Evolutionary conservation across 2,113 vertebrate genomes (phyloP).

Genomic region (Malurus cyaneus): DNA sequence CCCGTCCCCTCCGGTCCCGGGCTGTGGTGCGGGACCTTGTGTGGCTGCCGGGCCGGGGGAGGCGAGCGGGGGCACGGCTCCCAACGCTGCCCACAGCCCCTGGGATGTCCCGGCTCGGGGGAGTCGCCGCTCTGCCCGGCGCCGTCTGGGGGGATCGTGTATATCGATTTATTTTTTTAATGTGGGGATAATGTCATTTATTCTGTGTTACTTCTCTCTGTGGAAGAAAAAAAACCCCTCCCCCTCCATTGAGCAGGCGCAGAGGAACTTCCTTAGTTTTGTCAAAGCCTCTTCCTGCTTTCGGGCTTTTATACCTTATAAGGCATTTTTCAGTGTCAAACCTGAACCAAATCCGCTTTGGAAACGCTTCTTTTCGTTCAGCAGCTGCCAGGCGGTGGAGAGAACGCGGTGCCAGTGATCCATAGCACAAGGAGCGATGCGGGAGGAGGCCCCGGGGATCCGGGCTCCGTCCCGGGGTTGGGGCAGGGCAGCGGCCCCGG

Average conservation of each 20-base stretch:
- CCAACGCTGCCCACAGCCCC: neutral
- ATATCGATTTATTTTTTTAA: neutral
- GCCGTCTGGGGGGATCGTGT: neutral
- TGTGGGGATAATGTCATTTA: constrained; percentile 39
- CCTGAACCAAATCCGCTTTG: constrained; percentile 62
- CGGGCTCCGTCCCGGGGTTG: neutral
- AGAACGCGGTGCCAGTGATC: neutral
- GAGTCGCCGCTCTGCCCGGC: neutral
- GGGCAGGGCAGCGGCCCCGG: neutral
- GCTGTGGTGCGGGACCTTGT: neutral
- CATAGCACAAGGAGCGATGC: fast-evolving
- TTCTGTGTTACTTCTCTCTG: constrained; percentile 57
- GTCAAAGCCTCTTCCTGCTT: constrained; percentile 92
- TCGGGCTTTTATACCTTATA: constrained; percentile 91
- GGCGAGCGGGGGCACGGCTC: neutral
- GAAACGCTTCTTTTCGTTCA: constrained; percentile 51
- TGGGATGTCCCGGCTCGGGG: neutral
- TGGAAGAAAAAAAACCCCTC: constrained; percentile 37
- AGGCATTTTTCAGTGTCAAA: constrained; percentile 83
- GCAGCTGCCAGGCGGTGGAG: neutral
- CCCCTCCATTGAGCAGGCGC: constrained; percentile 81
- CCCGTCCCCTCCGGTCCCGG: neutral
- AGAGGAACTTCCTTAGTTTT: constrained; percentile 85
- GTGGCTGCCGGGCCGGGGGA: neutral
- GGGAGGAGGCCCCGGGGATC: neutral